Conservation (phyloP, 1,140 invertebrate genomes). For the Diorhabda carinulata region DNA sequence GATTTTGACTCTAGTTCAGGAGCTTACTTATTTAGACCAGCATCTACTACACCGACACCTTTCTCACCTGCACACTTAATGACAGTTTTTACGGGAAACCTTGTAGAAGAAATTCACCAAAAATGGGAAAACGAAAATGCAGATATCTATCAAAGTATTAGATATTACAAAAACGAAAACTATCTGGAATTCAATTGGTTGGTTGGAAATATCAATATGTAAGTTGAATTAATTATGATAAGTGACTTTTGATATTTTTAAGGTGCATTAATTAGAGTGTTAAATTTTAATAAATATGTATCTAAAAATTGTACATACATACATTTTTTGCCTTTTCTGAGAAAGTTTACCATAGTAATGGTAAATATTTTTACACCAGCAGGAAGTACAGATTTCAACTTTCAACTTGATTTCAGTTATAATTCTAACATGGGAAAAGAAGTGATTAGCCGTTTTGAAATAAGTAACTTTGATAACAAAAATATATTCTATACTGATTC, state of each 20-base stretch:
- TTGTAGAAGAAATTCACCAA: conserved; percentile 65
- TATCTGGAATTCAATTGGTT: conserved; percentile 67
- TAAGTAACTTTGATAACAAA: conserved; percentile 50
- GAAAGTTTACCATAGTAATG: too few relatives aligned
- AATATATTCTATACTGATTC: conserved; percentile 65
- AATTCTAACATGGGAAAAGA: conserved; percentile 57
- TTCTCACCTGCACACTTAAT: conserved; percentile 19
- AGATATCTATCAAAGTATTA: conserved; percentile 56
- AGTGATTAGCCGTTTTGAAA: conserved; percentile 50
- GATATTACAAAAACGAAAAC: conserved; percentile 52
- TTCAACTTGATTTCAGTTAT: conserved; percentile 17
- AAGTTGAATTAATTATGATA: conserved; percentile 40
- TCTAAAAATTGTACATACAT: too few relatives aligned
- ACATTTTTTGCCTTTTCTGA: too few relatives aligned
- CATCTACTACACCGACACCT: neutral
- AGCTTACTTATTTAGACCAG: conserved; percentile 82
- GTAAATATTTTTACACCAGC: neutral
- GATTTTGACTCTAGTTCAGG: conserved; percentile 57
- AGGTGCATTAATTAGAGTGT: too few relatives aligned
- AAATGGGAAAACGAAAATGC: conserved; percentile 54
- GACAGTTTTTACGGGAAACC: conserved; percentile 25
- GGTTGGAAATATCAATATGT: conserved; percentile 71
- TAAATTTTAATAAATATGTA: too few relatives aligned
- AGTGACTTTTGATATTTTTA: too few relatives aligned
- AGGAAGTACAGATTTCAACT: neutral